Percentiles rank a stretch among this genome's conserved stretches.
phyloP scores from a whole-genome alignment of 2,113 vertebrate genomes.

The Galeopterus variegatus region DNA sequence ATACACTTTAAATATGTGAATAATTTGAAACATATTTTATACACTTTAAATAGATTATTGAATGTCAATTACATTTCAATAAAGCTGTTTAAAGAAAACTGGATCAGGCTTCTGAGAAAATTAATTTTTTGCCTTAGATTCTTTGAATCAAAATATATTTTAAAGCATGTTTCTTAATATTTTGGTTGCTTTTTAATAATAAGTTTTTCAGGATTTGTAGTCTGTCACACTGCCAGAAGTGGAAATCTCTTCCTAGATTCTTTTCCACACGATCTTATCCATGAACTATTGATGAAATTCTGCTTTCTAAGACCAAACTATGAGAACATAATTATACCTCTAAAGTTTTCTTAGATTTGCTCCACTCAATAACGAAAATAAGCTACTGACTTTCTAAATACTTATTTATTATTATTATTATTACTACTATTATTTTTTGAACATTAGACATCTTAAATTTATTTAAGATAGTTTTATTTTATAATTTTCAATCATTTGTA shows the following conservation, averaged over 20 bases:
- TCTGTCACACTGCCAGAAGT: not conserved
- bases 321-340: not conserved
- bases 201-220: not conserved
- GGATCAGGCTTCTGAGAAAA: not conserved
- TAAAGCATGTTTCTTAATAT: not conserved
- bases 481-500: too few species aligned
- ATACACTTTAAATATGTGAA: not conserved
- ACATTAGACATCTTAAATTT: too few species aligned
- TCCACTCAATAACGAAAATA: not conserved
- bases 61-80: not conserved
- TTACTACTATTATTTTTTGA: not conserved
- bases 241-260: not conserved
- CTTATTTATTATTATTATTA: not conserved
- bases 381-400: not conserved
- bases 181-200: not conserved
- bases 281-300: not conserved
- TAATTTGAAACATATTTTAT: not conserved
- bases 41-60: not conserved
- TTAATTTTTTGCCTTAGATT: not conserved
- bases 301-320: not conserved
- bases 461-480: too few species aligned
- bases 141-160: not conserved
- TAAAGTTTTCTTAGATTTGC: not conserved
- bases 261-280: not conserved
- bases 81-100: not conserved